phyloP scores from a whole-genome alignment of 2,113 vertebrate genomes.

The Piliocolobus tephrosceles region DNA sequence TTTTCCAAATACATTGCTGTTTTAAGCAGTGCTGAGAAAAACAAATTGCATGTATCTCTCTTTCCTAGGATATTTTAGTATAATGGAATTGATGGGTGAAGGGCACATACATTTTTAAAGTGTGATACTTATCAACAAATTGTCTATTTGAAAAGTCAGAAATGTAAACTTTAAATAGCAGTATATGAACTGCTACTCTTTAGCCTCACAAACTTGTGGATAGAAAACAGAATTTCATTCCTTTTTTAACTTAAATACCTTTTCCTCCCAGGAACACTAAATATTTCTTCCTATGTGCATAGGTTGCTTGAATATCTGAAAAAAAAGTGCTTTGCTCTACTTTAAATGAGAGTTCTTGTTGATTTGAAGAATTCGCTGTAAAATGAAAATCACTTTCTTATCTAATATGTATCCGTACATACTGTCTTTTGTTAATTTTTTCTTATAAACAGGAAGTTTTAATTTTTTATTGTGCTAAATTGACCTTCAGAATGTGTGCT shows the following conservation, averaged over 20 bases:
- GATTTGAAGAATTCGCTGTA: background rate
- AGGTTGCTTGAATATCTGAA: background rate
- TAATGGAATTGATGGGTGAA: background rate
- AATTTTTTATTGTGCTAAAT: background rate
- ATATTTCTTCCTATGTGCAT: background rate
- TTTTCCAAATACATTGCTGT: background rate
- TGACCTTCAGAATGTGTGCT: background rate
- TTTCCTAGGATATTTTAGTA: background rate
- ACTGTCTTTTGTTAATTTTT: background rate
- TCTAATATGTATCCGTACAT: background rate
- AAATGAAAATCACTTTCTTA: background rate
- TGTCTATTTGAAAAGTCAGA: background rate
- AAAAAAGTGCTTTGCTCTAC: too few species aligned
- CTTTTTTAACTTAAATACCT: background rate
- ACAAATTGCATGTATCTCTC: background rate
- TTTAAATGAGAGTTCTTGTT: background rate
- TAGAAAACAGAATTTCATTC: background rate
- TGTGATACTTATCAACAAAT: background rate
- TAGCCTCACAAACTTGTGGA: background rate
- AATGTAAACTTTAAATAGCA: background rate
- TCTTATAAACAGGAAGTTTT: background rate
- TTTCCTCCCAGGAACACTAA: background rate
- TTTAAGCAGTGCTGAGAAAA: background rate
- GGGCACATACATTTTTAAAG: background rate
- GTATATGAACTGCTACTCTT: background rate